These are phyloP conservation scores for Gymnopithys bicolor DNA, from an alignment of 2,797 vertebrate species.

Conservation along the genomic window DNA sequence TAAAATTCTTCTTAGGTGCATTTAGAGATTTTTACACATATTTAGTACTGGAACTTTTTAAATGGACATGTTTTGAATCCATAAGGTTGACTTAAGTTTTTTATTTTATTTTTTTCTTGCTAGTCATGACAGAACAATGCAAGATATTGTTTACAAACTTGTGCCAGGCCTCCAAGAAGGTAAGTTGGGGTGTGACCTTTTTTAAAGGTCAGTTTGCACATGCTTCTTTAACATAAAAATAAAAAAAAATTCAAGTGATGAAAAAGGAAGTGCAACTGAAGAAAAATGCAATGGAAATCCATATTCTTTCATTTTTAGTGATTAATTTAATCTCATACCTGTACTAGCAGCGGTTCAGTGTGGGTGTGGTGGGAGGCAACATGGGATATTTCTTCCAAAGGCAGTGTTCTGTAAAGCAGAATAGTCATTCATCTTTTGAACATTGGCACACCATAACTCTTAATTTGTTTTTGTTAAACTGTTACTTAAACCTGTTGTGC, in stretches of 20 bases:
- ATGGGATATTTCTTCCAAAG: neutral
- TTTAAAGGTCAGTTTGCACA: neutral
- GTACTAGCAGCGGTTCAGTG: neutral
- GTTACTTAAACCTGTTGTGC: neutral
- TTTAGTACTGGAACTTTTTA: neutral
- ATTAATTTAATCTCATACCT: neutral
- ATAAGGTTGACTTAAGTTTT: neutral
- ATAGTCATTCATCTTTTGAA: neutral
- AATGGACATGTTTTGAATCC: neutral
- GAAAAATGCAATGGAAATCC: neutral
- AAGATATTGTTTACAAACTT: conserved; percentile 99
- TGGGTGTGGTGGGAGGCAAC: neutral
- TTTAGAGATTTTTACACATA: neutral
- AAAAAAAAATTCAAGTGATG: neutral
- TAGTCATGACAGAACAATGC: conserved; percentile 99
- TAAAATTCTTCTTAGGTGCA: neutral
- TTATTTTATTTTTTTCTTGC: neutral
- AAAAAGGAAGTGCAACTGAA: accelerated
- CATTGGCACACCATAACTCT: neutral
- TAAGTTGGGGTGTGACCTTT: conserved; percentile 63
- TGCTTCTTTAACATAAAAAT: neutral
- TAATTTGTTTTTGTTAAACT: neutral
- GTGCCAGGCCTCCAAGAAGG: conserved; percentile 98
- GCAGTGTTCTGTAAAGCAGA: neutral
- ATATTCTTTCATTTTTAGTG: neutral